phyloP scores from a whole-genome alignment of 1,140 invertebrate species.

The Heliconius congener region DNA sequence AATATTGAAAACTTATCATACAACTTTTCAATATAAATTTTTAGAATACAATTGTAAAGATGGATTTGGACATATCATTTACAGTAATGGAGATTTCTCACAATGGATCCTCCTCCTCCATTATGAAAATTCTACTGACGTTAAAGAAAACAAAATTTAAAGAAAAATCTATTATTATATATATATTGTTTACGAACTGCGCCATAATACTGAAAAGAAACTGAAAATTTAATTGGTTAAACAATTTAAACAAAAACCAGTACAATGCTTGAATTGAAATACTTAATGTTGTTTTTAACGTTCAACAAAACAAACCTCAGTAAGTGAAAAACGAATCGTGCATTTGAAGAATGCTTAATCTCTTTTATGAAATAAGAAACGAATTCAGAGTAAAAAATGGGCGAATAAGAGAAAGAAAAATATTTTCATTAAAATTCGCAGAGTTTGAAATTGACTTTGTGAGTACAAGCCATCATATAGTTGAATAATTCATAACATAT shows the following conservation, averaged over 20 bases:
- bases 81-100: no score
- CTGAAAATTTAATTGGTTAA: slow-evolving; percentile 9
- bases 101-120: no score
- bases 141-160: no score
- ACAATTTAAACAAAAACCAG: slow-evolving; percentile 9
- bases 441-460: slow-evolving; percentile 50
- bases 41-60: no score
- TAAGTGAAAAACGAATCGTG: slow-evolving; percentile 38
- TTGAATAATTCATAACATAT: slow-evolving; percentile 50
- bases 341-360: slow-evolving; percentile 50
- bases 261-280: slow-evolving; percentile 4
- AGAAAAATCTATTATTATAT: background rate
- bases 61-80: no score
- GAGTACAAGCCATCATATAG: slow-evolving; percentile 47
- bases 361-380: slow-evolving; percentile 48
- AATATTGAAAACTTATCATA: no score
- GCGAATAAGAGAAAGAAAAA: slow-evolving; percentile 45
- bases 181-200: background rate
- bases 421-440: slow-evolving; percentile 50
- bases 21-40: no score
- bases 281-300: slow-evolving; percentile 11
- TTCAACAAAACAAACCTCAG: slow-evolving; percentile 23
- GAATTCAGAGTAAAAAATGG: slow-evolving; percentile 45
- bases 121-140: no score
- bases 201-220: background rate